phyloP scores from a whole-genome alignment of 2,113 vertebrate genomes.

The Hypanus sabinus region DNA sequence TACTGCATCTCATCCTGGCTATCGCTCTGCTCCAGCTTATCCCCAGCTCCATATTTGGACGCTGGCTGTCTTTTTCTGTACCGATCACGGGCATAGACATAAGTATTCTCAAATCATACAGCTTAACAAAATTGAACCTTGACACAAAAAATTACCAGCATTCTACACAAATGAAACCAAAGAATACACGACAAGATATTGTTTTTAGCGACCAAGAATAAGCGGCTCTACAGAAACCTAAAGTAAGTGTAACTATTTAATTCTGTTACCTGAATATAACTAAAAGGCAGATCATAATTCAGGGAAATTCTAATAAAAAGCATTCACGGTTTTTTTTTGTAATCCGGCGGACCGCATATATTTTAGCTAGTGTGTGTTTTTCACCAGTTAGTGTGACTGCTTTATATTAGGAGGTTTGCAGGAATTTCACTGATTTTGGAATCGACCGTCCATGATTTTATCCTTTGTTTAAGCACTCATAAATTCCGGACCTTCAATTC shows the following conservation, averaged over 20 bases:
- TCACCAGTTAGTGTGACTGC: background rate
- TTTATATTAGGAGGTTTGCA: background rate
- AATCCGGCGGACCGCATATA: background rate
- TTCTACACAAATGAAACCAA: background rate
- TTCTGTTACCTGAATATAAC: background rate
- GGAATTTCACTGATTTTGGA: background rate
- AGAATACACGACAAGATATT: background rate
- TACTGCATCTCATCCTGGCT: background rate
- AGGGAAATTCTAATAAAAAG: background rate
- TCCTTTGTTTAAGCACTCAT: background rate
- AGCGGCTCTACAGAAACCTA: background rate
- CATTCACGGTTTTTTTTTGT: background rate
- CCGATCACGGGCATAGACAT: background rate
- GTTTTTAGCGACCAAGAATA: background rate
- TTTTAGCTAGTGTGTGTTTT: background rate
- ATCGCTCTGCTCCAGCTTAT: background rate
- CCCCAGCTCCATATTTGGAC: background rate
- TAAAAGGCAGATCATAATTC: background rate
- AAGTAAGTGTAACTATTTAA: background rate
- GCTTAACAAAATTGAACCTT: background rate
- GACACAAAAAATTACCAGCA: background rate
- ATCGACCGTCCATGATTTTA: background rate
- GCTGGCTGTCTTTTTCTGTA: background rate
- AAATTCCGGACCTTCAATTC: background rate
- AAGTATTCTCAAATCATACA: background rate